These are phyloP conservation scores for Coregonus ussuriensis DNA, from an alignment of 2,797 vertebrate species.

Conservation along the genomic window DNA sequence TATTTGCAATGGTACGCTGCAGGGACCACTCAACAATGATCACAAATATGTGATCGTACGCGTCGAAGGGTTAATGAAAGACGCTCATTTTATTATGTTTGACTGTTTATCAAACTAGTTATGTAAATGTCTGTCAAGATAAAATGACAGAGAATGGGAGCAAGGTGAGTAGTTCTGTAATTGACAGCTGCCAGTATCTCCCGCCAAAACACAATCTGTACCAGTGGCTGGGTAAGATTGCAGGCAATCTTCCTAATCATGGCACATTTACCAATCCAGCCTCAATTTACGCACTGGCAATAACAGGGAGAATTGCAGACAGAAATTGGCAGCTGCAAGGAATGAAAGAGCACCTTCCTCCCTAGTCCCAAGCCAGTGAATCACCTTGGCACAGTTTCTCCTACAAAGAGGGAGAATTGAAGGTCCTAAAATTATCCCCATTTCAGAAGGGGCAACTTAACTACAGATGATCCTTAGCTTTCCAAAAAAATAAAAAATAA, in stretches of 20 bases:
- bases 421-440: conserved; percentile 1
- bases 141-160: neutral
- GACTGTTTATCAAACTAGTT: conserved; percentile 17
- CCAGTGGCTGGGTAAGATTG: conserved; percentile 39
- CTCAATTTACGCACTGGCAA: conserved; percentile 54
- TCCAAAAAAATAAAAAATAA: neutral
- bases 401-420: conserved; percentile 14
- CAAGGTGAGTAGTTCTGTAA: conserved; percentile 2
- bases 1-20: too few species aligned
- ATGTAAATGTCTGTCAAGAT: conserved; percentile 22
- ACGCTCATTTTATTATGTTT: neutral
- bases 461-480: neutral
- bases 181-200: conserved; percentile 41
- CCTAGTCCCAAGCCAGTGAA: too few species aligned
- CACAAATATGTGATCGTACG: neutral
- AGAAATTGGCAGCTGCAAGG: conserved; percentile 49
- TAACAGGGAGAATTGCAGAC: conserved; percentile 46
- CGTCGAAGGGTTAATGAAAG: conserved; percentile 18
- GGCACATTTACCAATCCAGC: conserved; percentile 53
- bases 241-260: conserved; percentile 54
- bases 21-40: too few species aligned
- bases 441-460: neutral
- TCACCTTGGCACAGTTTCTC: conserved; percentile 7
- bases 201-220: conserved; percentile 18
- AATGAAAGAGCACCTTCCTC: conserved; percentile 20